Percentiles rank a stretch among this genome's conserved stretches.
These are phyloP conservation scores for Nycteola revayana DNA, from an alignment of 2,888 invertebrate species.

Conservation along the genomic window DNA sequence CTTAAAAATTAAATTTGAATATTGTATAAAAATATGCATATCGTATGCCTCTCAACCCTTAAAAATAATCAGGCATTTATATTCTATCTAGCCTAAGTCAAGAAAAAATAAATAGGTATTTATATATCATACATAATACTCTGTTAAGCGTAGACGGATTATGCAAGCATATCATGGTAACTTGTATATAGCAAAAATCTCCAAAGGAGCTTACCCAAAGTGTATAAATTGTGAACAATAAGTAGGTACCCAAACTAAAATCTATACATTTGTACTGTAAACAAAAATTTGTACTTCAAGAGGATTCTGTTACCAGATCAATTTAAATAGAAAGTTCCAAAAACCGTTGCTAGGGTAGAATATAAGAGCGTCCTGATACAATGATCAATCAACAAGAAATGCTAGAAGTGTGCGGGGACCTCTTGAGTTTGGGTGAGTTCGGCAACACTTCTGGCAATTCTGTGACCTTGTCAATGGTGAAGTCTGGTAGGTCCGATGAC, in stretches of 20 bases:
- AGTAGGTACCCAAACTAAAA: slow-evolving; percentile 21
- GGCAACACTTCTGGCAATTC: slow-evolving; percentile 84
- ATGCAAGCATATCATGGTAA: slow-evolving; percentile 26
- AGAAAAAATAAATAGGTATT: slow-evolving; percentile 28
- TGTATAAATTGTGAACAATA: slow-evolving; percentile 12
- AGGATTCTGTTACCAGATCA: slow-evolving; percentile 38
- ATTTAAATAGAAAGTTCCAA: slow-evolving; percentile 11
- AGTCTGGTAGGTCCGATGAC: slow-evolving; percentile 82
- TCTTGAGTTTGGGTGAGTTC: slow-evolving; percentile 71
- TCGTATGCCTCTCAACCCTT: slow-evolving; percentile 29
- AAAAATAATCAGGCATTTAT: slow-evolving; percentile 36
- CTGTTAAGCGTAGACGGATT: slow-evolving; percentile 15
- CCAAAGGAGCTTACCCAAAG: slow-evolving; percentile 12
- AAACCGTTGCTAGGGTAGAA: slow-evolving; percentile 24
- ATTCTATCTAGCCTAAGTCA: slow-evolving; percentile 23
- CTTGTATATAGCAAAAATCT: slow-evolving; percentile 19
- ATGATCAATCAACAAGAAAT: slow-evolving; percentile 34
- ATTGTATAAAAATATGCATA: slow-evolving; percentile 44
- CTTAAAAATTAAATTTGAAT: slow-evolving; percentile 37
- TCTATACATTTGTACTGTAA: slow-evolving; percentile 39
- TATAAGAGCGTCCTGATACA: slow-evolving; percentile 28
- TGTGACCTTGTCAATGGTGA: slow-evolving; percentile 84
- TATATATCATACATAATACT: slow-evolving; percentile 18
- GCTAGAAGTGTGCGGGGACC: slow-evolving; percentile 37
- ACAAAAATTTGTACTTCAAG: slow-evolving; percentile 33